Percentiles rank a stretch among this genome's conserved stretches.
These are phyloP conservation scores for Taphrorychus bicolor DNA, from an alignment of 2,888 invertebrate genomes.

Conservation along the genomic window DNA sequence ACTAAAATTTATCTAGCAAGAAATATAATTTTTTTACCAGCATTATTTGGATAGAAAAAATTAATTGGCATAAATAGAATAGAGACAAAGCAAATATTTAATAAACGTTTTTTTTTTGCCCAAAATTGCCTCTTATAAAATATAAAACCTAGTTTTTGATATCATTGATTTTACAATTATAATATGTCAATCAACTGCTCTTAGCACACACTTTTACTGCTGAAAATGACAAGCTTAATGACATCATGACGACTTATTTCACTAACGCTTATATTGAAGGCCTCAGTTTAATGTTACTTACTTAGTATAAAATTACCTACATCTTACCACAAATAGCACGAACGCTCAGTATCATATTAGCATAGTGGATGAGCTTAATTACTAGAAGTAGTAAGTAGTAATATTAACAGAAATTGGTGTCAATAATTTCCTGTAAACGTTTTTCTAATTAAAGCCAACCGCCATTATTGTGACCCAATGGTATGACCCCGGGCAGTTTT, in stretches of 20 bases:
- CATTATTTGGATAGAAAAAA: too few species aligned
- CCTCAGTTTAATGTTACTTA: neutral
- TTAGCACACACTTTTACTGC: too few species aligned
- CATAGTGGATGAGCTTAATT: neutral
- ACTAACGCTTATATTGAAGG: neutral
- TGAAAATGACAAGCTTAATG: too few species aligned
- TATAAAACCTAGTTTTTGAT: neutral
- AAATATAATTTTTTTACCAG: too few species aligned
- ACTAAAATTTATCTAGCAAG: too few species aligned
- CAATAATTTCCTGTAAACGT: neutral
- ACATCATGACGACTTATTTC: neutral
- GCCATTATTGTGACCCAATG: constrained; percentile 74
- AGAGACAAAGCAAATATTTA: too few species aligned
- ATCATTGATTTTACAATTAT: neutral
- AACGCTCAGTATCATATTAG: too few species aligned
- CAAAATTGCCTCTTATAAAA: neutral
- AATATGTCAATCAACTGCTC: too few species aligned
- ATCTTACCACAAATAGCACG: too few species aligned
- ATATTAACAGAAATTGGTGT: neutral
- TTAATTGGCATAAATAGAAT: too few species aligned
- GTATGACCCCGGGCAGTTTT: constrained; percentile 74
- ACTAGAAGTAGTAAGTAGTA: neutral
- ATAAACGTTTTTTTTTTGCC: too few species aligned
- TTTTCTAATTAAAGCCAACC: constrained; percentile 67
- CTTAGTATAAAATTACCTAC: neutral